A percentile compares a stretch with the other conserved stretches of the same genome.
phyloP scores from a whole-genome alignment of 92 coral and sea anemone species.

The Heteractis magnifica region DNA sequence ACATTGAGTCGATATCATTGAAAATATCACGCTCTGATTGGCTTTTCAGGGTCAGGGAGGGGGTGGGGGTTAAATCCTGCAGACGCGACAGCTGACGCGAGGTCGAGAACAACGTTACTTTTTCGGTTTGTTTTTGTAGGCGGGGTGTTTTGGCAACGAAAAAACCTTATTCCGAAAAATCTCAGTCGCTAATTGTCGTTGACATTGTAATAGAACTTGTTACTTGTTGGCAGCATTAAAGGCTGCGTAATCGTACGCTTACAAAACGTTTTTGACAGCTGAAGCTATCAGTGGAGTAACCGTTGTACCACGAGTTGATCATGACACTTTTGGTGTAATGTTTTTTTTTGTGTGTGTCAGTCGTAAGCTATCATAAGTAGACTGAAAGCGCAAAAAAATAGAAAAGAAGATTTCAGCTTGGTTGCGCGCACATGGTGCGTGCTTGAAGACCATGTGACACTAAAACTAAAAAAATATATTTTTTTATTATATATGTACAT shows the following conservation, averaged over 20 bases:
- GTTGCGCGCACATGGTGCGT: background rate
- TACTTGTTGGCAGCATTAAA: too few relatives aligned
- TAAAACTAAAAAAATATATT: background rate
- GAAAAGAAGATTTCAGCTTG: background rate
- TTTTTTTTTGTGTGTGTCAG: background rate
- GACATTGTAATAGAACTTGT: too few relatives aligned
- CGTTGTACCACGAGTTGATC: background rate
- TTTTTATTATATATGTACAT: background rate
- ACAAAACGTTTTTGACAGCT: background rate
- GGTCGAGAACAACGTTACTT: background rate
- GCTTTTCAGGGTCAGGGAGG: background rate
- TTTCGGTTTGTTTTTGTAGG: background rate
- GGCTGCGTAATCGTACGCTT: background rate
- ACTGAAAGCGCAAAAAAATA: background rate
- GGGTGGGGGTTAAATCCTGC: background rate
- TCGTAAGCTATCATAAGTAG: background rate
- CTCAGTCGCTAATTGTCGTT: too few relatives aligned
- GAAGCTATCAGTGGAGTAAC: background rate
- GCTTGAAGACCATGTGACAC: background rate
- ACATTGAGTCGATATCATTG: background rate
- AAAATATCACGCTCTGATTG: background rate
- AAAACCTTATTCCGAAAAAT: background rate
- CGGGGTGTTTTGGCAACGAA: background rate
- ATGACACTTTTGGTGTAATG: background rate
- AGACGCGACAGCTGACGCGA: background rate